A percentile compares a stretch with the other conserved stretches of the same genome.
Conservation (phyloP, 2,888 invertebrate genomes). For the Stictocephala bisonia region DNA sequence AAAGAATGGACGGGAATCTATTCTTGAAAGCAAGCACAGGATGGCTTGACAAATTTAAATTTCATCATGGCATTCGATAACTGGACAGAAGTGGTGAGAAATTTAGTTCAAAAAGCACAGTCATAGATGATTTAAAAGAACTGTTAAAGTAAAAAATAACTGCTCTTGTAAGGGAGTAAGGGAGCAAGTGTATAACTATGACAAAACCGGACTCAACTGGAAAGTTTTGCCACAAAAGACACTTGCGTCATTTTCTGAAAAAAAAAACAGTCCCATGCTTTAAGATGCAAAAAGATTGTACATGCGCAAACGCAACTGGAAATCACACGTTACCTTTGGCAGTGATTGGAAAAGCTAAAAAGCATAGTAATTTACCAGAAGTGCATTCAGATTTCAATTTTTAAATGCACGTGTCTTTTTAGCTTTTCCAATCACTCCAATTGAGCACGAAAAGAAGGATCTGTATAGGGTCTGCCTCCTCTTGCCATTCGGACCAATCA, state of each 20-base stretch:
- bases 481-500: no score
- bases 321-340: slow-evolving; percentile 38
- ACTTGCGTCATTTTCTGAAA: slow-evolving; percentile 1
- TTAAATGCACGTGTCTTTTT: no score
- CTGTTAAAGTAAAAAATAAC: neutral
- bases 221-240: slow-evolving; percentile 18
- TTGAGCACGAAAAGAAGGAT: no score
- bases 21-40: no score
- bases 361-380: no score
- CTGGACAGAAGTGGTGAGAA: neutral
- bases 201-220: slow-evolving; percentile 14
- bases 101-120: neutral
- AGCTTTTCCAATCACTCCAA: no score
- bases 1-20: no score
- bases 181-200: neutral
- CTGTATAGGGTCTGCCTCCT: no score
- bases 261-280: neutral
- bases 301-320: slow-evolving; percentile 36
- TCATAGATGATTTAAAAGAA: neutral
- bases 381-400: no score
- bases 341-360: slow-evolving; percentile 43
- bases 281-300: neutral
- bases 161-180: neutral
- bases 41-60: no score
- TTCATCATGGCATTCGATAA: neutral